These are phyloP conservation scores for Biston stratarius DNA, from an alignment of 2,888 invertebrate genomes.

Conservation along the genomic window DNA sequence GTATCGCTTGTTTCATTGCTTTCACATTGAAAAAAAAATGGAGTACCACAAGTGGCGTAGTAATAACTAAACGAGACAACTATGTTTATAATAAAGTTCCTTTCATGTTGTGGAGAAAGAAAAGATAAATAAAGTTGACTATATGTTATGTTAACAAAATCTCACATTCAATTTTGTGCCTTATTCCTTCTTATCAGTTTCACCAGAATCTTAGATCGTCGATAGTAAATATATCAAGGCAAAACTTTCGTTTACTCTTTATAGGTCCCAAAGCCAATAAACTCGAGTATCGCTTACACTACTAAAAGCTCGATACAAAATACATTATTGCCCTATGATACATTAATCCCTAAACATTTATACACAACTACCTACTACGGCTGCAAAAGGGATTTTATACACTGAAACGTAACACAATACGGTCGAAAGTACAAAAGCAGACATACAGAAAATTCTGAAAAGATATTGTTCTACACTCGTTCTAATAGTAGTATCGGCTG, in stretches of 20 bases:
- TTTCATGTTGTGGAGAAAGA: too few species aligned
- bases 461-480: constrained; percentile 29
- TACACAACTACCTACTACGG: not conserved
- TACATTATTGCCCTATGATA: constrained; percentile 28
- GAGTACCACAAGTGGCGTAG: too few species aligned
- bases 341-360: constrained; percentile 12
- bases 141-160: too few species aligned
- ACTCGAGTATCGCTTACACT: constrained; percentile 19
- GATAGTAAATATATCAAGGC: not conserved
- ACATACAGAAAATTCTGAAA: constrained; percentile 14
- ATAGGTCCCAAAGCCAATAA: constrained; percentile 23
- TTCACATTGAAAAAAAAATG: too few species aligned
- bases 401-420: not conserved
- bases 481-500: constrained; percentile 29
- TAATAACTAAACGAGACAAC: too few species aligned
- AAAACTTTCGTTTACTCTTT: constrained; percentile 21
- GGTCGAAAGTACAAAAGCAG: constrained; percentile 8
- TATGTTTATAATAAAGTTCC: too few species aligned
- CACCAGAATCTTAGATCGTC: not conserved
- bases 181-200: not conserved
- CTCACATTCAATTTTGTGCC: not conserved
- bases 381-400: not conserved
- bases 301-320: constrained; percentile 32
- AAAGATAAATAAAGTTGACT: too few species aligned
- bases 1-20: too few species aligned